Evolutionary conservation across 2,888 invertebrate genomes (phyloP), one percentile per base, ranked within the genome.

Genomic region (Drosophila paracracens): DNA sequence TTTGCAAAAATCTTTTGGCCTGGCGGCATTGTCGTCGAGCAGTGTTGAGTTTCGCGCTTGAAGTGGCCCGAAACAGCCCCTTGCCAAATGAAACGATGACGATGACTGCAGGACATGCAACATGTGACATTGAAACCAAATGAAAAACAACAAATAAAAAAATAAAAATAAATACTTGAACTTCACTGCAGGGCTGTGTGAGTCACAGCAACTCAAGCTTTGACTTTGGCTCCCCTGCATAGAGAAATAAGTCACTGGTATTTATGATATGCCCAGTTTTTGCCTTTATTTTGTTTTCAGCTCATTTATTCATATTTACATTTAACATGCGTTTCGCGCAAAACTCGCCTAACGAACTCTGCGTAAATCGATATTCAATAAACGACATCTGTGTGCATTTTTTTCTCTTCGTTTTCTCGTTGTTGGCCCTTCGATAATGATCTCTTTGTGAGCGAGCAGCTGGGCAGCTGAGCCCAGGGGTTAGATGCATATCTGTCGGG

Each of bases 291-390:
- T 33, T 13, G 1, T 21, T 79, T 84, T 73, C 73, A 76, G 81
- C 80, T 84, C 88, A 90, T 90, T 90, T 88, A 88, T 85, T 88
- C 90, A 88, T 87, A 80, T 88, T 88, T 88, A 83, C 81, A 90
- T 89, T 89, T 85, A 88, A 85, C 90, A 87, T 86, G 82, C 75
- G 78, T 88, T 81, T 69, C 51, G 51, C 29, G n/a, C 52, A 21
- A 48, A 56, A 60, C 73, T 73, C 61, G 69, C 75, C 81, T 88
- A 84, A 84, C 84, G 89, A 84, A 89, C 74, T 89, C 85, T 50
- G 70, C 82, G 91, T 91, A 91, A 91, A 90, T 90, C 90, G 91
- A 91, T 91, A 90, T 90, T 89, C 90, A 90, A 90, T 91, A 90
- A 90, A 91, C 86, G 89, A 91, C 90, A 90, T 90, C 91, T 90